Evolutionary conservation across 2,888 invertebrate genomes (phyloP).

Genomic region (Conomelus anceps): DNA sequence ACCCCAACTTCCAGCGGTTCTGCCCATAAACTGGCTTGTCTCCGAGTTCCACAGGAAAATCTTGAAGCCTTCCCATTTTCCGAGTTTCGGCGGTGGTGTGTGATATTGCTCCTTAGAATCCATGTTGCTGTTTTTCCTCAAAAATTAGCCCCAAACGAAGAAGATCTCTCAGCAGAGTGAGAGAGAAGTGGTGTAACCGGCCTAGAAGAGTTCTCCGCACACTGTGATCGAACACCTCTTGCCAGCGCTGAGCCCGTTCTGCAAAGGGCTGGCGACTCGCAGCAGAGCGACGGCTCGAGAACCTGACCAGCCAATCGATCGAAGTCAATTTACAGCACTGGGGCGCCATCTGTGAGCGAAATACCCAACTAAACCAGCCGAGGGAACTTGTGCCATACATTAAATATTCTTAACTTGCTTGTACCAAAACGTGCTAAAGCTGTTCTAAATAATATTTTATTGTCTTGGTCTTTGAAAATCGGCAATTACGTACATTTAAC

Average conservation of each 20-base stretch:
- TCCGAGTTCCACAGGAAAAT: conserved; percentile 88
- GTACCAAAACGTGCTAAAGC: too few relatives aligned
- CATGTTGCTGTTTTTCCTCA: conserved; percentile 27
- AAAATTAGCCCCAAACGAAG: not conserved
- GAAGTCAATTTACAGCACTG: not conserved
- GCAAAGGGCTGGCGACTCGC: not conserved
- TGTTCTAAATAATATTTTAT: too few relatives aligned
- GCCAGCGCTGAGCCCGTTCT: not conserved
- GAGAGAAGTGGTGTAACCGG: not conserved
- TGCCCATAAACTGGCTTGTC: conserved; percentile 83
- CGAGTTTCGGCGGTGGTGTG: conserved; percentile 66
- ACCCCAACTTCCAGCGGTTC: conserved; percentile 93
- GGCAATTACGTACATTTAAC: too few relatives aligned
- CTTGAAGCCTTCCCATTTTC: conserved; percentile 78
- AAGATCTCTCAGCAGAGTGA: not conserved
- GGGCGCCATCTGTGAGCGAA: not conserved
- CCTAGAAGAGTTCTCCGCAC: not conserved
- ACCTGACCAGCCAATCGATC: not conserved
- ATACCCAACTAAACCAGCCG: too few relatives aligned
- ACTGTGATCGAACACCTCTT: not conserved
- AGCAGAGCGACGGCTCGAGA: not conserved
- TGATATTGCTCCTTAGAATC: conserved; percentile 55
- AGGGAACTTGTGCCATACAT: too few relatives aligned
- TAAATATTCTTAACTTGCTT: too few relatives aligned
- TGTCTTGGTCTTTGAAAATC: too few relatives aligned